phyloP scores from a whole-genome alignment of 2,888 invertebrate genomes.

The Parasteatoda lunata region DNA sequence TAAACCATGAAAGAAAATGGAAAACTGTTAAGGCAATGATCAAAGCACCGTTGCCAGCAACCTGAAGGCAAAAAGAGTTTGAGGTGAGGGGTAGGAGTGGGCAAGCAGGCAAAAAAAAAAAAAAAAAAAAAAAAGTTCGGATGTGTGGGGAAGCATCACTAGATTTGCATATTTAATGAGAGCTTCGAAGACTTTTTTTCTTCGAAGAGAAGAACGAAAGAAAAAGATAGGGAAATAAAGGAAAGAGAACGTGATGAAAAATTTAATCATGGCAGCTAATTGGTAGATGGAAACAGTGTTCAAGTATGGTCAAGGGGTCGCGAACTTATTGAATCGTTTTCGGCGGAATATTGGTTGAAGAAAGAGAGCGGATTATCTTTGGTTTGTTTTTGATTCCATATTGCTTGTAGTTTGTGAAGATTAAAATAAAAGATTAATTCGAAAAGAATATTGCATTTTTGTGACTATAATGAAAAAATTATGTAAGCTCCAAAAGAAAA shows the following conservation, averaged over 20 bases:
- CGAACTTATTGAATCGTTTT: conserved; percentile 11
- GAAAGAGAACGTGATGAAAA: conserved; percentile 63
- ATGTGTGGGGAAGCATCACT: conserved; percentile 55
- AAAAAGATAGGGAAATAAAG: conserved; percentile 39
- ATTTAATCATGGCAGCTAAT: conserved; percentile 63
- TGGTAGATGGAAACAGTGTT: conserved; percentile 49
- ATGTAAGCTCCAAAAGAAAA: too few relatives aligned
- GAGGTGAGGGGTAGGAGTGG: neutral
- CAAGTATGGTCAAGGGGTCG: conserved; percentile 25
- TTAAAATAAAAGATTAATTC: too few relatives aligned
- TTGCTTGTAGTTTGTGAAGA: too few relatives aligned
- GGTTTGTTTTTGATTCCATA: too few relatives aligned
- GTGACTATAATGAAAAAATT: too few relatives aligned
- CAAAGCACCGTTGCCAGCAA: conserved; percentile 54
- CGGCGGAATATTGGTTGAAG: neutral
- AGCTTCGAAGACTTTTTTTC: conserved; percentile 53
- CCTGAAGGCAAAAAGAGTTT: conserved; percentile 39
- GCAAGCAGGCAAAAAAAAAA: neutral
- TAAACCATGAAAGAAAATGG: conserved; percentile 67
- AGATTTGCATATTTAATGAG: conserved; percentile 68
- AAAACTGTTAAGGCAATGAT: conserved; percentile 67
- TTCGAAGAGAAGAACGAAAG: conserved; percentile 1
- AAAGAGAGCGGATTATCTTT: too few relatives aligned
- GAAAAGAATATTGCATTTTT: too few relatives aligned
- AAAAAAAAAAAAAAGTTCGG: neutral